Conservation (phyloP, 2,113 vertebrate species). For the Cricetomys ansorgei region DNA sequence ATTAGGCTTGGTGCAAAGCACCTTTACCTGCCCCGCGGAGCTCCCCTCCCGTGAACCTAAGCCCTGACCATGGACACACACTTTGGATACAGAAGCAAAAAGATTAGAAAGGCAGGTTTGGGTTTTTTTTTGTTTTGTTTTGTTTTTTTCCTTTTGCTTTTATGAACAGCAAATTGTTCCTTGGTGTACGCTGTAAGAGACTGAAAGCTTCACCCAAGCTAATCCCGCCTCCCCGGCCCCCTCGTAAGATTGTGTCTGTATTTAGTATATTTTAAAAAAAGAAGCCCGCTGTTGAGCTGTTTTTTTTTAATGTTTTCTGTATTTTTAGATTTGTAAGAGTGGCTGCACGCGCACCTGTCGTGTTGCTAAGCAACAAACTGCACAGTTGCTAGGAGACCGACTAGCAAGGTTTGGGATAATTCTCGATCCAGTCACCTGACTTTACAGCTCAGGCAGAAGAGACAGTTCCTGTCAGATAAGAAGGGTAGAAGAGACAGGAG, state of each 20-base stretch:
- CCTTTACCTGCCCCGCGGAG: too few relatives aligned
- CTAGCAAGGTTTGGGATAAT: conserved; percentile 65
- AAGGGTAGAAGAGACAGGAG: conserved; percentile 15
- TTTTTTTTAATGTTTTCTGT: conserved; percentile 63
- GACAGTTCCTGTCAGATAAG: neutral
- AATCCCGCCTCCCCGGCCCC: neutral
- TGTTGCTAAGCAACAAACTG: conserved; percentile 82
- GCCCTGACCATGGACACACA: neutral
- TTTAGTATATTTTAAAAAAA: conserved; percentile 61
- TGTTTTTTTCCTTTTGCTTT: neutral
- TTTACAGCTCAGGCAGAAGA: conserved; percentile 44
- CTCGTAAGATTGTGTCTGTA: conserved; percentile 18
- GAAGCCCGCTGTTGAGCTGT: conserved; percentile 13
- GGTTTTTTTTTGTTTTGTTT: too few relatives aligned
- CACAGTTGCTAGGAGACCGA: conserved; percentile 80
- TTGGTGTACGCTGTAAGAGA: conserved; percentile 28
- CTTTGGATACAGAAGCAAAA: conserved; percentile 38
- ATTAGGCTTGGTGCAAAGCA: neutral
- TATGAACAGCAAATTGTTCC: conserved; percentile 25
- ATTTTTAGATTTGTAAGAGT: conserved; percentile 79
- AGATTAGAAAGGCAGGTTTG: neutral
- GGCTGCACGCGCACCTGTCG: conserved; percentile 36
- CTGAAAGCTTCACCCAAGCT: conserved; percentile 46
- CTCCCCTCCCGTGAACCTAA: neutral
- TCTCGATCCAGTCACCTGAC: conserved; percentile 69